Percentiles rank a stretch among this genome's conserved stretches.
phyloP scores from a whole-genome alignment of 1,140 invertebrate genomes.

The Portunus trituberculatus region DNA sequence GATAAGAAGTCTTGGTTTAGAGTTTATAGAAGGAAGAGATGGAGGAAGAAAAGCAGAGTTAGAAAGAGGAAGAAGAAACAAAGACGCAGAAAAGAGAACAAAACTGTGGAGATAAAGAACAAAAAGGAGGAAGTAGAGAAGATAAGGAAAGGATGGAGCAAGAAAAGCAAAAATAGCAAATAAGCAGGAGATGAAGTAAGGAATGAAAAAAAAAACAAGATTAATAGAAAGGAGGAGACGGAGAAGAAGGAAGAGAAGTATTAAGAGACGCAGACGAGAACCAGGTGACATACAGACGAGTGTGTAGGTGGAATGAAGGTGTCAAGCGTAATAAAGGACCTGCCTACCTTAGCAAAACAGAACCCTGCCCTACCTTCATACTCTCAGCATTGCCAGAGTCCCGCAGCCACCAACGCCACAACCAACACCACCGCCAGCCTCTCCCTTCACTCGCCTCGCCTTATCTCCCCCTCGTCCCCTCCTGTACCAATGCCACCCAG shows the following conservation, averaged over 20 bases:
- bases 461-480: too few relatives aligned
- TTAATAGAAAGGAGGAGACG: background rate
- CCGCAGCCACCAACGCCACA: background rate
- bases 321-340: too few relatives aligned
- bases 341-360: too few relatives aligned
- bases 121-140: background rate
- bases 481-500: too few relatives aligned
- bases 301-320: too few relatives aligned
- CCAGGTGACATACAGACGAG: background rate
- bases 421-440: too few relatives aligned
- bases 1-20: background rate
- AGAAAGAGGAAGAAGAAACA: background rate
- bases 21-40: background rate
- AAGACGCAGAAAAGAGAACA: background rate
- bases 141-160: background rate
- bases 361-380: background rate
- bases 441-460: too few relatives aligned
- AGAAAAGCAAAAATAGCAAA: background rate
- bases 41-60: background rate
- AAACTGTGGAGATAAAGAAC: background rate
- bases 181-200: background rate
- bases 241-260: background rate
- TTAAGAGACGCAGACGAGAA: background rate
- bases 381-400: background rate
- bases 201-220: background rate